Evolutionary conservation across 1,140 invertebrate genomes (phyloP).

Genomic region (Tribolium castaneum): DNA sequence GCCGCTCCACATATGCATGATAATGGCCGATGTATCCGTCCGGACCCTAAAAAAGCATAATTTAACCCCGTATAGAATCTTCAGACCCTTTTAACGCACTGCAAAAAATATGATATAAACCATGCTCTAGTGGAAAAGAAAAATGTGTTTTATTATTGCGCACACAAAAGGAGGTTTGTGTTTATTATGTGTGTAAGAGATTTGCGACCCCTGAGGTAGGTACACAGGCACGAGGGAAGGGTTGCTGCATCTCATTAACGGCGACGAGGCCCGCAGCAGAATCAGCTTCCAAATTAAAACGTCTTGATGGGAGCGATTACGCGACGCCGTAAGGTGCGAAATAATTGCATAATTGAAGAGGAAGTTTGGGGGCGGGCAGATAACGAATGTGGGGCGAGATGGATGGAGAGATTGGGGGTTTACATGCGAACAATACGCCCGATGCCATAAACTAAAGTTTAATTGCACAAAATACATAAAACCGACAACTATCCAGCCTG

Average conservation of each 20-base stretch:
- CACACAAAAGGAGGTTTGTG: conserved; percentile 57
- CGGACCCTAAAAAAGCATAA: conserved; percentile 53
- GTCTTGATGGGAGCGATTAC: conserved; percentile 23
- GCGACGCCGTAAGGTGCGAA: conserved; percentile 29
- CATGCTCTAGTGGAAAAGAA: conserved; percentile 61
- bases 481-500: too few species aligned
- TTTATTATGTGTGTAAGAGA: conserved; percentile 53
- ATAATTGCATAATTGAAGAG: background rate
- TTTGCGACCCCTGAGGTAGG: conserved; percentile 52
- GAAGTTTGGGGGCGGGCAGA: conserved; percentile 21
- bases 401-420: background rate
- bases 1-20: conserved; percentile 51
- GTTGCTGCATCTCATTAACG: conserved; percentile 23
- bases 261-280: background rate
- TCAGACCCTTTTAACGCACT: conserved; percentile 54
- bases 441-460: background rate
- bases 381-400: background rate
- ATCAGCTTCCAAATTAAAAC: background rate
- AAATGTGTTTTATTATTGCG: conserved; percentile 61
- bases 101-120: conserved; percentile 60
- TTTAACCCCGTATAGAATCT: conserved; percentile 55
- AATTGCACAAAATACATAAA: background rate
- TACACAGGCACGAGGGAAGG: conserved; percentile 38
- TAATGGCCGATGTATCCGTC: conserved; percentile 45
- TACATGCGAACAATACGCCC: background rate